phyloP scores from a whole-genome alignment of 2,113 vertebrate species.

The Leptocoma aspasia region DNA sequence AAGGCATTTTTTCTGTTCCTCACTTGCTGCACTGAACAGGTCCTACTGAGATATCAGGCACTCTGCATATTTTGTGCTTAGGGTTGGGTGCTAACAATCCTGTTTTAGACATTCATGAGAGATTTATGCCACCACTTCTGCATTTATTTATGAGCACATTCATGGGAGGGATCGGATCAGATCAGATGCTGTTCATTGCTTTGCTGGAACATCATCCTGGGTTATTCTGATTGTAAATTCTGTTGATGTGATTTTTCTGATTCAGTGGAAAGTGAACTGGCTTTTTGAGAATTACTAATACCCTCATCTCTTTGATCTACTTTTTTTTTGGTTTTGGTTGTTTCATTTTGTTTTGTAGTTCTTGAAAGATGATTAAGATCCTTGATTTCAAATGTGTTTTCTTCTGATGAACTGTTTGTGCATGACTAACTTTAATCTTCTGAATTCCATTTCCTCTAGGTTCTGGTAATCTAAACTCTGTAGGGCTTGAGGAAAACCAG shows the following conservation, averaged over 20 bases:
- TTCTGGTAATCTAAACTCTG: not conserved
- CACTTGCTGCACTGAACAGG: not conserved
- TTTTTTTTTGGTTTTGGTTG: not conserved
- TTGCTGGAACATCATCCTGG: not conserved
- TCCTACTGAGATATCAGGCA: not conserved
- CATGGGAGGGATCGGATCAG: not conserved
- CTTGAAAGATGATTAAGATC: not conserved
- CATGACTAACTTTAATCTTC: not conserved
- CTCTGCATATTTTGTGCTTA: not conserved
- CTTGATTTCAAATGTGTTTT: not conserved
- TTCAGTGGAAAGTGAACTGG: not conserved
- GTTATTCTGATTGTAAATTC: not conserved
- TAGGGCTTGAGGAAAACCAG: not conserved
- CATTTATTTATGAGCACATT: not conserved
- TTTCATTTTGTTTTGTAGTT: not conserved
- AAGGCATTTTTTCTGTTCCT: not conserved
- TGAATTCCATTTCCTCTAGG: not conserved
- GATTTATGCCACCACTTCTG: not conserved
- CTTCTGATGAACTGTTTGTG: not conserved
- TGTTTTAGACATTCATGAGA: not conserved
- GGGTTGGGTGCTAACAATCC: not conserved
- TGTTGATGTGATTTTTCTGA: not conserved
- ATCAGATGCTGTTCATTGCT: not conserved
- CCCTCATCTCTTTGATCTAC: not conserved
- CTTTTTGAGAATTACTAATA: not conserved